These are phyloP conservation scores for human (Homo sapiens) DNA, from an alignment of 2,113 vertebrate genomes.

Conservation along the genomic window GRCh38 chr12:56018501-56019000, in stretches of 20 bases:
- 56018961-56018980: too few relatives aligned
- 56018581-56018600: background rate
- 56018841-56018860: too few relatives aligned
- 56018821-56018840: too few relatives aligned
- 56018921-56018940: too few relatives aligned
- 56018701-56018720: background rate
- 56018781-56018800: conserved; percentile 6
- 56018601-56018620: background rate
- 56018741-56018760: conserved; percentile 47
- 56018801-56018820: background rate
- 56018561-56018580: background rate
- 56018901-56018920: too few relatives aligned
- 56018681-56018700: background rate
- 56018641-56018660: background rate
- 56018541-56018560: background rate
- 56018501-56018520: background rate
- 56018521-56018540: background rate
- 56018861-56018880: too few relatives aligned
- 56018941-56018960: too few relatives aligned
- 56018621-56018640: too few relatives aligned
- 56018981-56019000: too few relatives aligned
- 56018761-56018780: conserved; percentile 36
- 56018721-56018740: background rate
- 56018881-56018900: too few relatives aligned
- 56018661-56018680: background rate